Base-by-base conservation (phyloP, 2,888 invertebrate species). In the Augiades crinisus region DNA sequence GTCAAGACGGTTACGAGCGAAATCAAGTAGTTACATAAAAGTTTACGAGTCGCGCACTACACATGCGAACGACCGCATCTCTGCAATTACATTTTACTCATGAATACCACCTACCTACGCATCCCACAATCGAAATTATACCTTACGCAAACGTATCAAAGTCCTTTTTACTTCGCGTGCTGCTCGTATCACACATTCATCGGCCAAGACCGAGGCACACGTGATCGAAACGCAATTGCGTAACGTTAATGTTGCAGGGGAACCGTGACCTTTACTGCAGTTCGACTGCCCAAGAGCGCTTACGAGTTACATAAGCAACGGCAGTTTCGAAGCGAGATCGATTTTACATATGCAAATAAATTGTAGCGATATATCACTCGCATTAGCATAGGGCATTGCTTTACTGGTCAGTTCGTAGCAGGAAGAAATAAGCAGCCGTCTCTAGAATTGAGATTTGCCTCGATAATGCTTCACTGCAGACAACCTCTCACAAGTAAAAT, bases 11-110 rank as follows among this genome's bases (percentile, higher is more conserved):
- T 50, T 50, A 50, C 49, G 41, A 41, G 34, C 49, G 49, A 50
- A 50, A 50, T 50, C 49, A 36, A 50, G 49, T 19, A 27, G 49
- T 50, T 50, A 50, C 49, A 50, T 50, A 50, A 50, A 43, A 50
- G 27, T 50, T 50, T 36, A 50, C 43, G 50, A 50, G 50, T 17
- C 34, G 31, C 40, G 34, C 36, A 43, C 27, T 21, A 36, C 50
- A 50, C 49, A 50, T 50, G 43, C 43, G 49, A 50, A 30, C 24
- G 34, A 43, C 34, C 41, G 27, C 43, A 49, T 49, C 49, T 47
- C 43, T 43, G 41, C 36, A 50, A 24, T 50, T 43, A 43, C 49
- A 36, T 43, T 43, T 34, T 34, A 41, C 34, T 49, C 47, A 24
- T 37, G 40, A 24, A 40, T 10, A 21, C 12, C 14, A 33, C 34